Base-by-base conservation (phyloP, 2,888 invertebrate genomes). In the Mongoloraphidia duomilia region DNA sequence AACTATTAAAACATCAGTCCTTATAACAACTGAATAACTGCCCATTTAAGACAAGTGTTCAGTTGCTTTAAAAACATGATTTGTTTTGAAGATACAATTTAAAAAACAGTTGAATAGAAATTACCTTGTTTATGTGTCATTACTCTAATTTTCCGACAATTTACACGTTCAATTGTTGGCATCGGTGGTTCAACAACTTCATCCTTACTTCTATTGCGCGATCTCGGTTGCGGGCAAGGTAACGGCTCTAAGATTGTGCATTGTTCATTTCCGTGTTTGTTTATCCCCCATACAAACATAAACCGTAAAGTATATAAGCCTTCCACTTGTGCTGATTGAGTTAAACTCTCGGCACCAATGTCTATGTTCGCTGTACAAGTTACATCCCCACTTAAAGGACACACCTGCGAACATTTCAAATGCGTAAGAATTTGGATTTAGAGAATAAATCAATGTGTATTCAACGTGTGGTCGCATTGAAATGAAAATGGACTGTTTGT, bases 361-460 rank as follows among this genome's bases (percentile, higher is more conserved):
- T 65, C 67, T 56, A 69, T 67, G 58, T 64, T 64, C 56, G 66
- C 67, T 54, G 65, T 64, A 54, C 68, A 67, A 41, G 67, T 58
- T 49, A 69, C 65, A 55, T 65, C 63, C 38, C 69, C 69, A 56
- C 64, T 64, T 48, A 68, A 53, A 41, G 69, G 68, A 59, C 69
- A 69, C 53, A 69, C 60, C 69, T 69, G 46, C 12, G 62, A 61
- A 52, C 34, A 43, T 38, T 14, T 34, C 49, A 26, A 26, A 26
- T 4, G 17, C 2, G 17, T 17, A 17, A 17, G 17, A 17, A 17
- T 17, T 17, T 17, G 17, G 4, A 17, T 4, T 26, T 26, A 26
- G 5, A 26, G 26, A 26, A 26, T 26, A 26, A 26, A 26, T 26
- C 26, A 3, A 26, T 6, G 26, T 26, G 26, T 26, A 26, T 26